Evolutionary conservation across 2,797 vertebrate species (phyloP), one percentile per base, ranked within the genome.

Genomic region (Halcyon chelicuti): DNA sequence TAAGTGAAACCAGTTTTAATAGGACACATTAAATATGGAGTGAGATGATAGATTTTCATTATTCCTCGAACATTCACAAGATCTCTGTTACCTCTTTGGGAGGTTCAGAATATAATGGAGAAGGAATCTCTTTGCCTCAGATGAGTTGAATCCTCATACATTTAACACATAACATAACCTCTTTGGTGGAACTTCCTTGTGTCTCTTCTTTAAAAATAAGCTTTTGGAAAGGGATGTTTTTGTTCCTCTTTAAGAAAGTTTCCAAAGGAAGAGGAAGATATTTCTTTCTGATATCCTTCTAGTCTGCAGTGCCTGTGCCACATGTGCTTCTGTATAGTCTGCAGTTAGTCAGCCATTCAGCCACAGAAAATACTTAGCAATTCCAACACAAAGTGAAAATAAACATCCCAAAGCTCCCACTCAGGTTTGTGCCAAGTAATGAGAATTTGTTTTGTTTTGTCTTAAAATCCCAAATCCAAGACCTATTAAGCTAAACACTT

Each of bases 161-260:
- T 87, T 90, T 77, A 95, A 66, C 73, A 57, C 55, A 78, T 80
- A 88, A 90, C 76, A 94, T 72, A 90, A 92, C 52, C 71, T 83
- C 80, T 90, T 71, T 76, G 52, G 52, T 84, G 57, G 88, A 93
- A 96, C 91, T 96, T 96, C 93, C 90, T 95, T 93, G 86, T 94
- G 91, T 96, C 88, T 94, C 55, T 75, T 96, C 82, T 96, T 73
- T 77, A 86, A 94, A 95, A 94, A 96, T 75, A 93, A 88, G 68
- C 47, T 71, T 88, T 93, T 96, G 91, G 91, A 94, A 94, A 94
- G 83, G 90, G 67, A 90, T 95, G 90, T 79, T 95, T 94, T 95
- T 94, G 94, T 94, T 97, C 94, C 93, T 96, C 91, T 96, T 97
- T 93, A 63, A 86, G 29, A 86, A 95, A 95, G 94, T 96, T 97